Evolutionary conservation across 2,113 vertebrate genomes (phyloP).

Genomic region (Corythornis vintsioides): DNA sequence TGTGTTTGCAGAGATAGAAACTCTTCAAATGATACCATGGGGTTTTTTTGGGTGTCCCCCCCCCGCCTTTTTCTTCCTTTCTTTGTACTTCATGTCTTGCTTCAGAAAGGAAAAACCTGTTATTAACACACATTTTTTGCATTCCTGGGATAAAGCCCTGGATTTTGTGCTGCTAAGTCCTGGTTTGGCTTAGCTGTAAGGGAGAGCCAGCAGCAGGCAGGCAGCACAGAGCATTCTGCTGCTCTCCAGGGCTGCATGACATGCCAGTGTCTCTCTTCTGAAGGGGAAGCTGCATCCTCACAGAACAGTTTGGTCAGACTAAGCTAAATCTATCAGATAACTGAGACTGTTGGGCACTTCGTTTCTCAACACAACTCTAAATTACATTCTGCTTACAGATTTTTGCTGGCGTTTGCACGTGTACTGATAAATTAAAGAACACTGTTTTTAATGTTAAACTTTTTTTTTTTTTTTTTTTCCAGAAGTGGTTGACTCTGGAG

Average conservation of each 20-base stretch:
- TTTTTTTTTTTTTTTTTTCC: background rate
- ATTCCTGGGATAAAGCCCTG: background rate
- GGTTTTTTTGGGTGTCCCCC: background rate
- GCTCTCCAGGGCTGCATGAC: background rate
- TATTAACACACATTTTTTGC: background rate
- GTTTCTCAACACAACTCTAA: background rate
- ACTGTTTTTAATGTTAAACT: background rate
- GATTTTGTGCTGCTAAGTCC: background rate
- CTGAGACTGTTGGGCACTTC: background rate
- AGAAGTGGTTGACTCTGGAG: constrained; percentile 51
- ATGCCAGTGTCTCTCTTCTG: background rate
- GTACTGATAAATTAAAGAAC: background rate
- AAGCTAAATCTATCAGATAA: background rate
- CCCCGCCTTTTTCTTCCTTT: background rate
- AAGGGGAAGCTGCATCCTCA: background rate
- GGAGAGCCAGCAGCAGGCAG: background rate
- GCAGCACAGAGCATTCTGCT: background rate
- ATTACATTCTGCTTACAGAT: background rate
- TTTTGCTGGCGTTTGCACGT: constrained; percentile 10
- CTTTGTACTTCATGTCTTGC: background rate
- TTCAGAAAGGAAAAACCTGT: background rate
- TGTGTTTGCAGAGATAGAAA: background rate
- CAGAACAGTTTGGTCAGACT: background rate
- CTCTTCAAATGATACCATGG: background rate
- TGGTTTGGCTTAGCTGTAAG: background rate